Evolutionary conservation across 1,140 invertebrate species (phyloP).

Genomic region (Formica exsecta): DNA sequence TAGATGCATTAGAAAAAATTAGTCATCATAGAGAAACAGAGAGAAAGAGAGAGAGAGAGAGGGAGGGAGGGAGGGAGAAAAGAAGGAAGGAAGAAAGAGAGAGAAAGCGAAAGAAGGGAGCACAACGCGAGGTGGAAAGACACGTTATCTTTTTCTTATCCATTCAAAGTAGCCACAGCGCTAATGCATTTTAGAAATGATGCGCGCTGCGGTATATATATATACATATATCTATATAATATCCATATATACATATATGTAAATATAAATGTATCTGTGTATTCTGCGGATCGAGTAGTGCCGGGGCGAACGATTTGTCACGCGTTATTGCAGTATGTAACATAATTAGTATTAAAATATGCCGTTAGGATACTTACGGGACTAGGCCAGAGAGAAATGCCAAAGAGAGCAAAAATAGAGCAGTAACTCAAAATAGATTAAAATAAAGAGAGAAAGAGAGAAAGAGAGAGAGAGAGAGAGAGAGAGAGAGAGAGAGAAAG

Average conservation of each 20-base stretch:
- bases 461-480: conserved; percentile 35
- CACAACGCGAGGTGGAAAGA: conserved; percentile 43
- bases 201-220: background rate
- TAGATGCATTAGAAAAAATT: conserved; percentile 58
- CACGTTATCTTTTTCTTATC: conserved; percentile 31
- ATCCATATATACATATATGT: conserved; percentile 44
- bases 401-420: conserved; percentile 24
- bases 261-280: conserved; percentile 41
- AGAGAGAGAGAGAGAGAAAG: conserved; percentile 62
- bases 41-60: too few relatives aligned
- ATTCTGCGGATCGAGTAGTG: conserved; percentile 60
- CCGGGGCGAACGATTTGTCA: conserved; percentile 57
- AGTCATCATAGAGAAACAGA: conserved; percentile 52
- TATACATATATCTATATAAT: conserved; percentile 44
- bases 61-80: too few relatives aligned
- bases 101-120: conserved; percentile 38
- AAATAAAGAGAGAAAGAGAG: conserved; percentile 47
- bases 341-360: conserved; percentile 17
- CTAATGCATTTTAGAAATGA: conserved; percentile 24
- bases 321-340: conserved; percentile 35
- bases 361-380: conserved; percentile 11
- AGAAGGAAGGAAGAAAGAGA: too few relatives aligned
- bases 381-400: conserved; percentile 48
- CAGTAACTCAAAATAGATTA: conserved; percentile 55
- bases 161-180: conserved; percentile 7